Percentiles rank a stretch among this genome's conserved stretches.
These are phyloP conservation scores for Barbus barbus DNA, from an alignment of 2,113 vertebrate species.

Conservation along the genomic window DNA sequence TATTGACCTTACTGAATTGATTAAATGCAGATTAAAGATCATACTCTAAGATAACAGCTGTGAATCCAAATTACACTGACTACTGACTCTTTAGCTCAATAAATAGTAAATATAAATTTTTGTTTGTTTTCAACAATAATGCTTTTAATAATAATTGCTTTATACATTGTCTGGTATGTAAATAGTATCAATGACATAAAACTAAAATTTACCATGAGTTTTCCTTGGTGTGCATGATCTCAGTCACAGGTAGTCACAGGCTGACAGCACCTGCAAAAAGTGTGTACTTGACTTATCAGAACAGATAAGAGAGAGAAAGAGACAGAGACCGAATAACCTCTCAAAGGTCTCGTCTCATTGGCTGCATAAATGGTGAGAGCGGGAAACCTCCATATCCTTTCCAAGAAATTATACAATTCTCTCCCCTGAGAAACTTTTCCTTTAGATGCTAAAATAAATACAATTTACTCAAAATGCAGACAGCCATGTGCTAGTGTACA, in stretches of 20 bases:
- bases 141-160: neutral
- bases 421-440: constrained; percentile 8
- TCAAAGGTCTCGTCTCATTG: constrained; percentile 49
- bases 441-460: too few relatives aligned
- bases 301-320: constrained; percentile 35
- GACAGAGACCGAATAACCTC: neutral
- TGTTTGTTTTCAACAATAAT: neutral
- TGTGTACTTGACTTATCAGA: constrained; percentile 22
- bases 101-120: neutral
- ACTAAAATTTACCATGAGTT: constrained; percentile 63
- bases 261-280: constrained; percentile 1
- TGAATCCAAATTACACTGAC: neutral
- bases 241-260: neutral
- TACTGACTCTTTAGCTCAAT: neutral
- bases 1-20: neutral
- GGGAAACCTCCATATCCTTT: constrained; percentile 20
- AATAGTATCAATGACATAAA: neutral
- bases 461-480: too few relatives aligned
- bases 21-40: neutral
- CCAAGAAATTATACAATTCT: constrained; percentile 23
- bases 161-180: neutral
- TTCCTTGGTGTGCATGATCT: constrained; percentile 68
- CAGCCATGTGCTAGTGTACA: too few relatives aligned
- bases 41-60: neutral
- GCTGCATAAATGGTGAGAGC: constrained; percentile 37